Conservation (phyloP, 2,888 invertebrate species). For the Cetonia aurata region DNA sequence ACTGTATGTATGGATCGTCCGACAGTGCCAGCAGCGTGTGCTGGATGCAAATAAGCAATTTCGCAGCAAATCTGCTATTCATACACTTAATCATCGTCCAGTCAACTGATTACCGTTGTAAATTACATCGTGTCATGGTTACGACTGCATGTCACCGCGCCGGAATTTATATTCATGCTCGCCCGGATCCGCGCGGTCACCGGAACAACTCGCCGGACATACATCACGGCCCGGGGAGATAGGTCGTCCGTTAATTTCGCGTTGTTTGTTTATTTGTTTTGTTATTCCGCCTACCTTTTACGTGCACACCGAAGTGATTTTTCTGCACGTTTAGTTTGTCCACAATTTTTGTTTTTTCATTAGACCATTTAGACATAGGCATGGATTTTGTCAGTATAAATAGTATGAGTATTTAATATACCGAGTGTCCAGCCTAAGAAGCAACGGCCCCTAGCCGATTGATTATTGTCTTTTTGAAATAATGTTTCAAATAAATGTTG, state of each 20-base stretch:
- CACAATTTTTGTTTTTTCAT: too few species aligned
- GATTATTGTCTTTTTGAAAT: too few species aligned
- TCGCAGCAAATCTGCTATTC: constrained; percentile 66
- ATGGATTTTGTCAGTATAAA: too few species aligned
- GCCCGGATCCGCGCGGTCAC: constrained; percentile 20
- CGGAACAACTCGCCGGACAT: constrained; percentile 30
- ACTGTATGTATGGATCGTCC: neutral
- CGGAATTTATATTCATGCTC: constrained; percentile 47
- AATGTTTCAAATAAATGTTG: too few species aligned
- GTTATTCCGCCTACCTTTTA: constrained; percentile 12
- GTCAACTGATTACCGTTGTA: constrained; percentile 67
- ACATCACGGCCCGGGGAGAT: constrained; percentile 22
- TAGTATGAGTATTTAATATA: too few species aligned
- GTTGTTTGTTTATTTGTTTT: constrained; percentile 14
- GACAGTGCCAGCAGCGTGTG: constrained; percentile 36
- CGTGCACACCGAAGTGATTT: constrained; percentile 4
- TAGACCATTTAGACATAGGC: too few species aligned
- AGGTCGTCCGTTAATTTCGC: constrained; percentile 24
- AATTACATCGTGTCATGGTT: constrained; percentile 61
- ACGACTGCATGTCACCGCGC: constrained; percentile 51
- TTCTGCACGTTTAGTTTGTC: neutral
- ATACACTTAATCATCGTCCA: constrained; percentile 68
- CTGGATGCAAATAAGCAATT: constrained; percentile 64
- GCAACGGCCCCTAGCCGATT: too few species aligned
- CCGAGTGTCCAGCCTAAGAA: too few species aligned